A percentile compares a stretch with the other conserved stretches of the same genome.
Evolutionary conservation across 1,140 invertebrate genomes (phyloP).

Genomic region (Heliconius melpomene): DNA sequence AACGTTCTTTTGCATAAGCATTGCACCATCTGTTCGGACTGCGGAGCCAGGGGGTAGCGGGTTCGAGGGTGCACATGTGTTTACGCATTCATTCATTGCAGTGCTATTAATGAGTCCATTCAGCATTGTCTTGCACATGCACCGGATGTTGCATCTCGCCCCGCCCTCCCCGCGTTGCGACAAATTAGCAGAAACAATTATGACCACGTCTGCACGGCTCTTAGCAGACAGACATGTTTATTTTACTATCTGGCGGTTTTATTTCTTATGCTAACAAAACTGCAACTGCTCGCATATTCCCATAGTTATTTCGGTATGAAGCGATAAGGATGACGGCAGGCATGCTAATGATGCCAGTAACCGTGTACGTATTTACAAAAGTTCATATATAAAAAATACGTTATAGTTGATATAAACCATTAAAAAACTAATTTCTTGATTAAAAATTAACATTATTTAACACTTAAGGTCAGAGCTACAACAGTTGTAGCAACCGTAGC

Average conservation of each 20-base stretch:
- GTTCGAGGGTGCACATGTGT: slow-evolving; percentile 64
- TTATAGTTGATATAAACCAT: background rate
- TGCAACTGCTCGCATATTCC: slow-evolving; percentile 25
- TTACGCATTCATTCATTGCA: slow-evolving; percentile 73
- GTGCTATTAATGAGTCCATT: slow-evolving; percentile 77
- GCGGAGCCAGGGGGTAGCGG: slow-evolving; percentile 59
- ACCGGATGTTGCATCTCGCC: slow-evolving; percentile 63
- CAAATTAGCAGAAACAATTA: slow-evolving; percentile 72
- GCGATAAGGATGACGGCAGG: slow-evolving; percentile 2
- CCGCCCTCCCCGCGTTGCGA: slow-evolving; percentile 49
- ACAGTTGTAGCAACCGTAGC: slow-evolving; percentile 49
- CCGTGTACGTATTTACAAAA: background rate
- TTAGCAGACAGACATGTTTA: slow-evolving; percentile 36
- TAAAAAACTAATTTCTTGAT: background rate
- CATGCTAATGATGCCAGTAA: background rate
- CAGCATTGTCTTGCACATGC: slow-evolving; percentile 78
- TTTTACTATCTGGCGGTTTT: slow-evolving; percentile 36
- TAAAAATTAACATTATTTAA: background rate
- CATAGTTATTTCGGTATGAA: slow-evolving; percentile 9
- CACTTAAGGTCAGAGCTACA: slow-evolving; percentile 37
- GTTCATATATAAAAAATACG: background rate
- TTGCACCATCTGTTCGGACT: slow-evolving; percentile 53
- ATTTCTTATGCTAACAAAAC: slow-evolving; percentile 27
- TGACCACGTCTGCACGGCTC: slow-evolving; percentile 38
- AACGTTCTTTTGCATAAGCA: slow-evolving; percentile 66